These are phyloP conservation scores for Helicolenus hilgendorfi DNA, from an alignment of 2,797 vertebrate genomes.

Conservation along the genomic window DNA sequence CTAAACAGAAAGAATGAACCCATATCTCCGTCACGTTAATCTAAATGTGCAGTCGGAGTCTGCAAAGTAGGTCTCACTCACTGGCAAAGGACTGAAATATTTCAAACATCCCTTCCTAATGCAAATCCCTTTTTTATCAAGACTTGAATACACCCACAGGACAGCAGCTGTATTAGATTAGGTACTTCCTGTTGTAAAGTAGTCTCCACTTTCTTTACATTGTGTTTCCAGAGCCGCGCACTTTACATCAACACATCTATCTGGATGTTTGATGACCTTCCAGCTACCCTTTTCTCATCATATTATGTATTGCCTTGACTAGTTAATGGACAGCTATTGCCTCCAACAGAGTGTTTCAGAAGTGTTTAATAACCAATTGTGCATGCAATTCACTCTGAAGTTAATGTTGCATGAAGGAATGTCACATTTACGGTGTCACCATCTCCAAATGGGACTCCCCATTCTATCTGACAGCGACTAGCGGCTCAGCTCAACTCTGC, in stretches of 20 bases:
- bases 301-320: slow-evolving; percentile 84
- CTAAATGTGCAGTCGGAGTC: slow-evolving; percentile 8
- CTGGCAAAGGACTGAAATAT: slow-evolving; percentile 15
- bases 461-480: slow-evolving; percentile 62
- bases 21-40: slow-evolving; percentile 1
- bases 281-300: slow-evolving; percentile 77
- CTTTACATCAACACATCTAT: slow-evolving; percentile 65
- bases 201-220: slow-evolving; percentile 23
- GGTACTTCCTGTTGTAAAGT: slow-evolving; percentile 4
- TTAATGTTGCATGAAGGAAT: slow-evolving; percentile 93
- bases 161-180: slow-evolving; percentile 11
- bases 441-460: slow-evolving; percentile 87
- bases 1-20: not conserved
- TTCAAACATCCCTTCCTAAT: slow-evolving; percentile 16
- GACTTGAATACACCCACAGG: slow-evolving; percentile 5
- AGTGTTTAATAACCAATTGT: slow-evolving; percentile 93
- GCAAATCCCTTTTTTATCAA: slow-evolving; percentile 29
- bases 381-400: slow-evolving; percentile 89
- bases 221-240: slow-evolving; percentile 1
- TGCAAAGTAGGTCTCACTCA: slow-evolving; percentile 33
- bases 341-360: slow-evolving; percentile 89
- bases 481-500: slow-evolving; percentile 57
- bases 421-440: slow-evolving; percentile 91
- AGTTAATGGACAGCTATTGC: slow-evolving; percentile 88
- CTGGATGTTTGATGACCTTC: slow-evolving; percentile 84